phyloP scores from a whole-genome alignment of 92 coral and sea anemone species.

The Bergia sp. region DNA sequence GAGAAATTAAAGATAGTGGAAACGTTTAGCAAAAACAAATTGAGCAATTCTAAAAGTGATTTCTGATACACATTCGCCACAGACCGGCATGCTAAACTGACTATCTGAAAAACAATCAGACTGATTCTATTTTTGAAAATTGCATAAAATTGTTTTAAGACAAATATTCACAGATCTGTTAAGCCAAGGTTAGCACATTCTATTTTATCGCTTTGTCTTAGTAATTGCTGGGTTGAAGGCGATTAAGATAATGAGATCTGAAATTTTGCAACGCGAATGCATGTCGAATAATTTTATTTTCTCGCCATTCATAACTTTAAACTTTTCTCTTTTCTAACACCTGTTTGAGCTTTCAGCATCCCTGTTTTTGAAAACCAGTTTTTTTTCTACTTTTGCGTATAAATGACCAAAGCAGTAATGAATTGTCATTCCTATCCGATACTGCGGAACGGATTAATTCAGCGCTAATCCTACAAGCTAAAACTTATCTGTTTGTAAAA shows the following conservation, averaged over 20 bases:
- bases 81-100: background rate
- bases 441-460: background rate
- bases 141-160: background rate
- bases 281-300: background rate
- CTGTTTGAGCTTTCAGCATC: background rate
- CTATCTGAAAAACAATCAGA: too few species aligned
- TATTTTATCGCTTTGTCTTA: background rate
- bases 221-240: conserved; percentile 16
- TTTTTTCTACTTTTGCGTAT: background rate
- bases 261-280: background rate
- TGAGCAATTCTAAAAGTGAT: too few species aligned
- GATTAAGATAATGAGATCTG: conserved; percentile 26
- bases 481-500: conserved; percentile 17
- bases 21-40: background rate
- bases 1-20: background rate
- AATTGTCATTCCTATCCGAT: background rate
- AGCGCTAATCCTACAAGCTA: conserved; percentile 14
- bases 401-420: background rate
- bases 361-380: too few species aligned
- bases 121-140: background rate
- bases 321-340: background rate
- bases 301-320: background rate
- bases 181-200: conserved; percentile 15
- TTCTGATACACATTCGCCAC: background rate
- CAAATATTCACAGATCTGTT: conserved; percentile 1